phyloP scores from a whole-genome alignment of 2,888 invertebrate species.

The Drosophila greeni region DNA sequence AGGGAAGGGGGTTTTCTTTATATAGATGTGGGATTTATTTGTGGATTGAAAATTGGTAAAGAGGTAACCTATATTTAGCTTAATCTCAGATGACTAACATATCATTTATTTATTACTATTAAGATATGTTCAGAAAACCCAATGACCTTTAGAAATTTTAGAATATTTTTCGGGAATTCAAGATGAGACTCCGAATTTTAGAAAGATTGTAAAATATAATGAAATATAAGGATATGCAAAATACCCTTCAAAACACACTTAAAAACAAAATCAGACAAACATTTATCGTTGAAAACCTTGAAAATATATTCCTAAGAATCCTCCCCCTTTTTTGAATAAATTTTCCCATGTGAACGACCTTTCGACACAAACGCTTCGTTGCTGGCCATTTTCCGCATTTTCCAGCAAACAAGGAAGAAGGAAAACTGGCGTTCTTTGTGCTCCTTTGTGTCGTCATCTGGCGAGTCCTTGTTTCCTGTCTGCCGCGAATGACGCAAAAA shows the following conservation, averaged over 20 bases:
- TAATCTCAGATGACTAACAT: too few species aligned
- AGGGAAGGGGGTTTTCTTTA: not conserved
- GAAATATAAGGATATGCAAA: too few species aligned
- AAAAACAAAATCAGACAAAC: not conserved
- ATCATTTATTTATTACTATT: too few species aligned
- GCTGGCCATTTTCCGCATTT: constrained; percentile 10
- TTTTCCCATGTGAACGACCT: constrained; percentile 30
- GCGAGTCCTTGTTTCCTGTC: constrained; percentile 20
- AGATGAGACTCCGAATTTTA: not conserved
- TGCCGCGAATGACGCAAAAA: constrained; percentile 43
- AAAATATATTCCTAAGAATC: too few species aligned
- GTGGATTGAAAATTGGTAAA: too few species aligned
- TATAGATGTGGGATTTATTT: not conserved
- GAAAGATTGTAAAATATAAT: not conserved
- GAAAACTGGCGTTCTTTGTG: constrained; percentile 33
- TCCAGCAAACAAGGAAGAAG: constrained; percentile 17
- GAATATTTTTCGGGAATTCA: not conserved
- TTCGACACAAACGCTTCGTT: not conserved
- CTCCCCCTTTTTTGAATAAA: not conserved
- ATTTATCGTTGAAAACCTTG: not conserved
- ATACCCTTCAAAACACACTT: too few species aligned
- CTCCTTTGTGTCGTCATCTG: constrained; percentile 37
- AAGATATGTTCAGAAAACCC: too few species aligned
- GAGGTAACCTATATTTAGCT: too few species aligned
- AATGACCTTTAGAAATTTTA: not conserved